Percentiles rank a stretch among this genome's conserved stretches.
phyloP scores from a whole-genome alignment of 2,888 invertebrate species.

The Dolichopus griseipennis region DNA sequence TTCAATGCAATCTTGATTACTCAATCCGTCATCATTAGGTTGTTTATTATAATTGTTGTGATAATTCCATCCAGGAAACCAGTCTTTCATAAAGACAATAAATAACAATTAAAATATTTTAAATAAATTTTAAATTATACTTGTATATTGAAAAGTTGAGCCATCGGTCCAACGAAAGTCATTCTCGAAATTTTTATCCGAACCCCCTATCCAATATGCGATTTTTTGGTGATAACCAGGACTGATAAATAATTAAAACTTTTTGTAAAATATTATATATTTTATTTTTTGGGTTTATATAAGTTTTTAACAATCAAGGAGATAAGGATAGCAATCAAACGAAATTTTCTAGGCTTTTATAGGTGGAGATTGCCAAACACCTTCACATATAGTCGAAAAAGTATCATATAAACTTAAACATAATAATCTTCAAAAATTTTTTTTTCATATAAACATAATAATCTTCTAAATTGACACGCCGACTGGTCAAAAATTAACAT shows the following conservation, averaged over 20 bases:
- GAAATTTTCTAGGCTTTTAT: no score
- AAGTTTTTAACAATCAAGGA: no score
- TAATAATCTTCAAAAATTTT: no score
- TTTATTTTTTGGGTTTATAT: no score
- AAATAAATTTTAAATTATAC: slow-evolving; percentile 40
- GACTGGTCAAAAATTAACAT: no score
- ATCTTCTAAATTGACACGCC: no score
- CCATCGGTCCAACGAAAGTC: slow-evolving; percentile 75
- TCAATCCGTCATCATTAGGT: slow-evolving; percentile 74
- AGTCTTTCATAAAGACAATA: slow-evolving; percentile 32
- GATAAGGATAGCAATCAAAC: no score
- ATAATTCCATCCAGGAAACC: slow-evolving; percentile 74
- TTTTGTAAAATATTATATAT: no score
- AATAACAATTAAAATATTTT: background rate
- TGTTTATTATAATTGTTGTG: slow-evolving; percentile 58
- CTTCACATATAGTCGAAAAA: no score
- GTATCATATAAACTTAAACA: no score
- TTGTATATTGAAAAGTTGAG: slow-evolving; percentile 61
- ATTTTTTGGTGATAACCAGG: slow-evolving; percentile 59
- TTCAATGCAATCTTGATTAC: slow-evolving; percentile 75
- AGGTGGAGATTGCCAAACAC: no score
- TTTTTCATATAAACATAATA: no score
- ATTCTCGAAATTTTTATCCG: slow-evolving; percentile 65
- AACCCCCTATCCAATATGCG: slow-evolving; percentile 75
- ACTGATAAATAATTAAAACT: slow-evolving; percentile 40